Evolutionary conservation across 2,888 invertebrate genomes (phyloP), one percentile per base, ranked within the genome.

Genomic region (Crocallis elinguaria): DNA sequence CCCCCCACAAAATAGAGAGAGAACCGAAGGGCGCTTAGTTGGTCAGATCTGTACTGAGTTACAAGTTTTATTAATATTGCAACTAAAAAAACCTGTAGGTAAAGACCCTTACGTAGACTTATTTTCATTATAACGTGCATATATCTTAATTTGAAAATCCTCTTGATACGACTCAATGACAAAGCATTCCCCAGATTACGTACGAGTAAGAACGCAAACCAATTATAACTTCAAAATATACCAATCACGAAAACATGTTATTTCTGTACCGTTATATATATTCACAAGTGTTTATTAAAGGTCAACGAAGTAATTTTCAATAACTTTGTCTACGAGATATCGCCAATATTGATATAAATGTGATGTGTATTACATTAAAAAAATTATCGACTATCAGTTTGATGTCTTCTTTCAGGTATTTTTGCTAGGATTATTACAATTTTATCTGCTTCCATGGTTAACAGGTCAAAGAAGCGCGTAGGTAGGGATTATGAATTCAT

Each of bases 271-370:
- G 50, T 54, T 53, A 59, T 59, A 44, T 53, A 59, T 59, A 44
- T 37, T 35, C 44, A 49, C 49, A 46, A 42, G 49, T 44, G 49
- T 56, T 49, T 49, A 42, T 49, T 44, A 60, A 55, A 57, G 57
- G 55, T 52, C 44, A 37, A 32, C 51, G 44, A 23, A 45, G 49
- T 42, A 35, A 57, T 57, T 60, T 60, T 60, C 39, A 57, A 62
- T 62, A 57, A 62, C 44, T 62, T 52, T 36, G 36, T 35, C 23
- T 9, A 23, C 38, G 32, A 25, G 37, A 39, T 41, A 45, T 25
- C 6, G 44, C 13, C 8, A n/a, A 38, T 38, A n/a, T 43, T 14
- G 16, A 38, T 12, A 50, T 37, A 21, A 36, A 12, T 12, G 21
- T 12, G 1, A n/a, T 19, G 6, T 13, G 33, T 50, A 33, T 25